Base-by-base conservation (phyloP, 2,113 vertebrate genomes). In the Gavialis gangeticus region DNA sequence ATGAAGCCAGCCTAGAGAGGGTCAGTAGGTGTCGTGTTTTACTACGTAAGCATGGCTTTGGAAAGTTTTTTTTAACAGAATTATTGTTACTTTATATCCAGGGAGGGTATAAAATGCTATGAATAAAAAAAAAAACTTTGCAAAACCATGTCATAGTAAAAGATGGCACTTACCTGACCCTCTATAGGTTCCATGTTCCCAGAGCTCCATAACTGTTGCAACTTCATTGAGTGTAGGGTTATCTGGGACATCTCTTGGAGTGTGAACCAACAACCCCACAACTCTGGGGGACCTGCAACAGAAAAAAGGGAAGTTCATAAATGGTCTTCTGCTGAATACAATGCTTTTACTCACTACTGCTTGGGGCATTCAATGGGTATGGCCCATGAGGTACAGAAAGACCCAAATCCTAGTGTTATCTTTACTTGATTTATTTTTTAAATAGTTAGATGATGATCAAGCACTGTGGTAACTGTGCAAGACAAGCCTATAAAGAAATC, bases 111-210 rank as follows among this genome's bases (percentile, higher is more conserved):
- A 88, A 94, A 96, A 95, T 84, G 80, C 75, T 92, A 87, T 59
- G 92, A 94, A 90, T 95, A 69, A 93, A 46, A 46, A 46, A 46
- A 94, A 97, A 96, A 96, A 97, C 96, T 97, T 97, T 3, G 94
- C 96, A 97, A 97, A 97, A 97, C 96, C 96, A 97, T 97, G 96
- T 96, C 96, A 97, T 95, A 97, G 96, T 95, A 96, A 97, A 97
- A 94, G 46, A 88, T 57, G 89, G 87, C 93, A 93, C 96, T 96
- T 88, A 96, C 96, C 96, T 91, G 94, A 96, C 96, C 96, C 96
- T 96, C 96, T 97, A 96, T 77, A 96, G 90, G 76, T 21, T 93
- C 89, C 87, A 28, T 87, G 22, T 88, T 84, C 93, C 92, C 77
- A 96, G 89, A 97, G 87, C 85, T 96, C 89, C 92, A 1, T 54